Evolutionary conservation across 2,888 invertebrate genomes (phyloP).

Genomic region (Lepetodrilus schrolli): DNA sequence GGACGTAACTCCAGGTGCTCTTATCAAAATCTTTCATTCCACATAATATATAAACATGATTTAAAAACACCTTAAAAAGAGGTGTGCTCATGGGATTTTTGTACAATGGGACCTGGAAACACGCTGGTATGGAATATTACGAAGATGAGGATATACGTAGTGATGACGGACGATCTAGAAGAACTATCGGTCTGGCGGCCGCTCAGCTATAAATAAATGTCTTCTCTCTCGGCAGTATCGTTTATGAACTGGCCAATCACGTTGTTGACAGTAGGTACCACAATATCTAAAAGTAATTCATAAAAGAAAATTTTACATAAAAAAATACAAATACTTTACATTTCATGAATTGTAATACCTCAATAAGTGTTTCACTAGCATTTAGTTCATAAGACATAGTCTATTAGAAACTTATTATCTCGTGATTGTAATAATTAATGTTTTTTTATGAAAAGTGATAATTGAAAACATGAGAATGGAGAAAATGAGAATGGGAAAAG

Average conservation of each 20-base stretch:
- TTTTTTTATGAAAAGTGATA: too few relatives aligned
- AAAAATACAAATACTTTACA: background rate
- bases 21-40: background rate
- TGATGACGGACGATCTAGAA: too few relatives aligned
- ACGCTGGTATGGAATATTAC: background rate
- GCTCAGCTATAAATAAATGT: slow-evolving; percentile 52
- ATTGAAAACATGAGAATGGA: too few relatives aligned
- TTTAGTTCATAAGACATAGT: background rate
- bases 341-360: background rate
- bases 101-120: slow-evolving; percentile 18
- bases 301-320: slow-evolving; percentile 12
- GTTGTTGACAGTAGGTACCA: slow-evolving; percentile 76
- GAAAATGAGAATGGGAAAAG: too few relatives aligned
- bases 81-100: background rate
- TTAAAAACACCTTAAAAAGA: background rate
- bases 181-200: slow-evolving; percentile 70
- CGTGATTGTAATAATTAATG: too few relatives aligned
- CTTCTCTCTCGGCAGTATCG: slow-evolving; percentile 74
- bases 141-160: background rate
- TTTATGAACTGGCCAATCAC: slow-evolving; percentile 77
- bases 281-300: slow-evolving; percentile 74
- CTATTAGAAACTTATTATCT: too few relatives aligned
- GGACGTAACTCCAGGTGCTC: background rate
- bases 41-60: background rate
- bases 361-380: background rate